A percentile compares a stretch with the other conserved stretches of the same genome.
Evolutionary conservation across 2,797 vertebrate species (phyloP).

Genomic region (Brachyrhaphis roseni): DNA sequence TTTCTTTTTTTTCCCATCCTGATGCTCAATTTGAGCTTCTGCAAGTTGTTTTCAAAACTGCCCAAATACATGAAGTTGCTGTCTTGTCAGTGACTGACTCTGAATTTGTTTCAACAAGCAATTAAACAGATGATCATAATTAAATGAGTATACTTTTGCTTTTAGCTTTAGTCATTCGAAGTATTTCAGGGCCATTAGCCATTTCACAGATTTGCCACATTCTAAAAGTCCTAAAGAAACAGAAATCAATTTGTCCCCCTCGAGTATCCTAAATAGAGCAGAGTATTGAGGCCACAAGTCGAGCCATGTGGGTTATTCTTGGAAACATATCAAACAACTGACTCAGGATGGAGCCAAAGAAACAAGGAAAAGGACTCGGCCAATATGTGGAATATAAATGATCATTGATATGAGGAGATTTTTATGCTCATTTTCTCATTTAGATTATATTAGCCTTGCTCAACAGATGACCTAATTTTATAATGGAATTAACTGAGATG

Average conservation of each 20-base stretch:
- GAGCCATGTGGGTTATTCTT: conserved; percentile 51
- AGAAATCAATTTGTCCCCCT: conserved; percentile 48
- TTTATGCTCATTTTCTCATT: conserved; percentile 12
- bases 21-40: background rate
- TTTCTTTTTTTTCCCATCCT: background rate
- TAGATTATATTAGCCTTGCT: conserved; percentile 34
- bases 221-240: conserved; percentile 11
- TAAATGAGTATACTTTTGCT: background rate
- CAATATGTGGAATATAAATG: conserved; percentile 14
- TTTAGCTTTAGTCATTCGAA: background rate
- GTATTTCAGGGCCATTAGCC: background rate
- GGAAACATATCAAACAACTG: conserved; percentile 48
- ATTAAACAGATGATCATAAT: background rate
- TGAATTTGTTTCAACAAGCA: background rate
- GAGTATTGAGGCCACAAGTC: conserved; percentile 36
- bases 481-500: conserved; percentile 21
- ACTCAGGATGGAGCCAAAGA: conserved; percentile 25
- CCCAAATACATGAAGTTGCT: background rate
- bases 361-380: conserved; percentile 16
- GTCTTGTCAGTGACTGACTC: background rate
- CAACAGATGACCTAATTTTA: conserved; percentile 58
- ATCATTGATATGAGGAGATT: conserved; percentile 12
- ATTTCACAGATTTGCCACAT: conserved; percentile 15
- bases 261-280: conserved; percentile 46
- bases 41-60: background rate